Percentiles rank a stretch among this genome's conserved stretches.
phyloP scores from a whole-genome alignment of 1,140 invertebrate species.

The Drosophila grimshawi region DNA sequence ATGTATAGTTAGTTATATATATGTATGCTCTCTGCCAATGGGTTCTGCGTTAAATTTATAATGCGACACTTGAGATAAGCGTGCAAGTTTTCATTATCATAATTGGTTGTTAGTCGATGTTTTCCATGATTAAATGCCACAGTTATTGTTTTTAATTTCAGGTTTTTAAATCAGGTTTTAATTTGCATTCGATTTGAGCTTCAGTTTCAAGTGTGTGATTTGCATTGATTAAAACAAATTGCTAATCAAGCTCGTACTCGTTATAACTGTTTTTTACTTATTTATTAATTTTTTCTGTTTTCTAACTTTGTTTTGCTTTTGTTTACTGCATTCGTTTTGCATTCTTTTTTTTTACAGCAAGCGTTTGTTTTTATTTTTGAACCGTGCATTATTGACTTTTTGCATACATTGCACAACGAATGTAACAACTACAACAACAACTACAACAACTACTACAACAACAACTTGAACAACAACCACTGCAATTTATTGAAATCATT shows the following conservation, averaged over 20 bases:
- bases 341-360: slow-evolving; percentile 1
- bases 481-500: slow-evolving; percentile 37
- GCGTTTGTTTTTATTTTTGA: neutral
- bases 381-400: slow-evolving; percentile 12
- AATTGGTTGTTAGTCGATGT: neutral
- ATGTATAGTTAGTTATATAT: neutral
- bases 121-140: too few species aligned
- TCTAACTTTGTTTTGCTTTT: slow-evolving; percentile 8
- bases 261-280: slow-evolving; percentile 4
- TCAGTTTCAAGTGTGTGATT: slow-evolving; percentile 42
- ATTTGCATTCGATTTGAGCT: neutral
- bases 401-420: slow-evolving; percentile 48
- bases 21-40: neutral
- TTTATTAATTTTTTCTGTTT: slow-evolving; percentile 1
- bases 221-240: slow-evolving; percentile 52
- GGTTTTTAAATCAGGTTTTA: neutral
- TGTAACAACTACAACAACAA: slow-evolving; percentile 28
- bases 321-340: neutral
- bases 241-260: slow-evolving; percentile 22
- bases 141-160: neutral
- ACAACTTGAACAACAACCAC: neutral
- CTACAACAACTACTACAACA: slow-evolving; percentile 6
- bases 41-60: neutral
- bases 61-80: neutral
- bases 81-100: neutral